These are phyloP conservation scores for Speoplatyrhinus poulsoni DNA, from an alignment of 2,113 vertebrate species.

Conservation along the genomic window DNA sequence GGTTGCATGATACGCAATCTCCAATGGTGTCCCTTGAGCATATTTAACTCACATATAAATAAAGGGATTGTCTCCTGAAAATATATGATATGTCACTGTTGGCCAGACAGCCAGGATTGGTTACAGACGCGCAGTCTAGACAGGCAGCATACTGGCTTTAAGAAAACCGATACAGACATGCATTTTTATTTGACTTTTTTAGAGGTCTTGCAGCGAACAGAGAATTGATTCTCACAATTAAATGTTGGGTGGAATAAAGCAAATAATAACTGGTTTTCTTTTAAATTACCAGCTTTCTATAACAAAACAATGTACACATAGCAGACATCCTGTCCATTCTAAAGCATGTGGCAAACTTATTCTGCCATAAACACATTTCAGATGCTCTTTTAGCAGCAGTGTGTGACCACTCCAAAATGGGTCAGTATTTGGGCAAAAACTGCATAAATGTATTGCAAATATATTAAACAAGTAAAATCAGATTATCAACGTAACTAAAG, in stretches of 20 bases:
- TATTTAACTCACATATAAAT: constrained; percentile 79
- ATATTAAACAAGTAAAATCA: too few species aligned
- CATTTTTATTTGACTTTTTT: constrained; percentile 47
- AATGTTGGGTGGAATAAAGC: not conserved
- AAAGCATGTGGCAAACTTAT: not conserved
- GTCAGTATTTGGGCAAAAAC: too few species aligned
- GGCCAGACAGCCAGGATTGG: constrained; percentile 69
- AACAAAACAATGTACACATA: not conserved
- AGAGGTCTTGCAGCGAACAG: constrained; percentile 12
- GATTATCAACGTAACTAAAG: not conserved
- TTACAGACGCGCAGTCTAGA: constrained; percentile 75
- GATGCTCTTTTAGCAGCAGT: too few species aligned
- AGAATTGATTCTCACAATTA: not conserved
- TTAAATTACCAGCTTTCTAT: not conserved
- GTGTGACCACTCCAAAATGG: too few species aligned
- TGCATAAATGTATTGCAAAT: too few species aligned
- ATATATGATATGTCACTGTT: constrained; percentile 76
- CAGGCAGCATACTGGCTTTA: constrained; percentile 45
- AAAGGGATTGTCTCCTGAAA: constrained; percentile 78
- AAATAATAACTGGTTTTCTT: not conserved
- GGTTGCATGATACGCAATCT: constrained; percentile 77
- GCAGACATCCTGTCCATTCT: not conserved
- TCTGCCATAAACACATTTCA: too few species aligned
- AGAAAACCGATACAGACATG: constrained; percentile 45
- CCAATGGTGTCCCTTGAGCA: constrained; percentile 67